Base-by-base conservation (phyloP, 2,888 invertebrate genomes). In the Dascillus cervinus region DNA sequence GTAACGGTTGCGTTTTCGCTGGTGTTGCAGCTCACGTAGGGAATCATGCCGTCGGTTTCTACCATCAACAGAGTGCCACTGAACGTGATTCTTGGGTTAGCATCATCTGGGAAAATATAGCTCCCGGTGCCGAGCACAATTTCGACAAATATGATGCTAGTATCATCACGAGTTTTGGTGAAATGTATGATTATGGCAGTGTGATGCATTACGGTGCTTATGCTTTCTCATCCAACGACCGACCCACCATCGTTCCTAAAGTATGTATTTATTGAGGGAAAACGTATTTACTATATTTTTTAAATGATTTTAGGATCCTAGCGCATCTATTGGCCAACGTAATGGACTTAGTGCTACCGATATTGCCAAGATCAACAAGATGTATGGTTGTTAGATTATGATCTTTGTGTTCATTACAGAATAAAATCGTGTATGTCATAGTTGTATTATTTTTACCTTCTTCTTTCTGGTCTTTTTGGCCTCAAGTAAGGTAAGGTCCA, bases 11-110 rank as follows among this genome's bases (percentile, higher is more conserved):
- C 52, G 70, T 77, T 33, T 65, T 58, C 13, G 71, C 71, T 34
- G 79, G 83, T 11, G 79, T 78, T 6, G 71, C 82, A 3, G 72
- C 81, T 4, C 85, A 89, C 54, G 88, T 88, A 58, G 69, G 88
- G 56, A 69, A 88, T 49, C 88, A 88, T 52, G 78, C 82, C 0
- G 59, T 85, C 2, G 88, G 88, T 0, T 87, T 88, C 60, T 82
- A 81, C 57, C 88, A 89, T 54, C 87, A 88, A 65, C 88, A 88
- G 55, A 83, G 81, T 52, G 72, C 85, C 13, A 73, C 77, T 9
- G 79, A 87, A 59, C 72, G 89, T 41, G 86, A 88, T 53, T 71
- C 80, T 1, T 85, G 71, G 56, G 79, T 89, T 2, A 70, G 71
- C 41, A 82, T 87, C 44, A 61, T 76, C 28, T 82, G 79, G 76